phyloP scores from a whole-genome alignment of 2,888 invertebrate genomes.

The Tetramorium bicarinatum region DNA sequence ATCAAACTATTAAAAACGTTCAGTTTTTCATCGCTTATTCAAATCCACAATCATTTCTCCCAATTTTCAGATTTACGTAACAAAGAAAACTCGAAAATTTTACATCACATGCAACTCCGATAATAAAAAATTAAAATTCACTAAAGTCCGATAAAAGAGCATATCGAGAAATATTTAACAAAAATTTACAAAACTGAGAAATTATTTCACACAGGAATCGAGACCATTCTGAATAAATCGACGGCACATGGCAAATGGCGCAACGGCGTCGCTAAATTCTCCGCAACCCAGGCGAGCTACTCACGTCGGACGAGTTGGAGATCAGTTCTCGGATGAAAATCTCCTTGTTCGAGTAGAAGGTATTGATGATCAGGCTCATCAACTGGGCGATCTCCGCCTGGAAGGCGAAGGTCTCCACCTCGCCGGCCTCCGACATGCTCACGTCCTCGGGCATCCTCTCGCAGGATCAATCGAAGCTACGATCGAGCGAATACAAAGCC shows the following conservation, averaged over 20 bases:
- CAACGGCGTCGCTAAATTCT: neutral
- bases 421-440: conserved; percentile 87
- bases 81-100: no score
- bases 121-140: neutral
- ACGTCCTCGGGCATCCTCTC: conserved; percentile 85
- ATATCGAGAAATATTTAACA: neutral
- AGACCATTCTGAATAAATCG: neutral
- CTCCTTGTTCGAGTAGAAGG: conserved; percentile 99
- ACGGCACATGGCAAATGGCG: neutral
- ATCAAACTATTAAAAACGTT: no score
- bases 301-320: conserved; percentile 97
- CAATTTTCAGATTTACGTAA: no score
- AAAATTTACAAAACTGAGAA: neutral
- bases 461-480: neutral
- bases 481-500: no score
- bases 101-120: neutral
- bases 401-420: conserved; percentile 99
- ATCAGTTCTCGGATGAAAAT: conserved; percentile 99
- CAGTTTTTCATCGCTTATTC: no score
- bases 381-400: conserved; percentile 99
- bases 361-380: conserved; percentile 99
- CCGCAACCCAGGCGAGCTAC: conserved; percentile 67
- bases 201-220: neutral
- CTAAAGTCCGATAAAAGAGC: neutral
- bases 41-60: no score